A percentile compares a stretch with the other conserved stretches of the same genome.
These are phyloP conservation scores for Pristiophorus japonicus DNA, from an alignment of 2,113 vertebrate genomes.

Conservation along the genomic window DNA sequence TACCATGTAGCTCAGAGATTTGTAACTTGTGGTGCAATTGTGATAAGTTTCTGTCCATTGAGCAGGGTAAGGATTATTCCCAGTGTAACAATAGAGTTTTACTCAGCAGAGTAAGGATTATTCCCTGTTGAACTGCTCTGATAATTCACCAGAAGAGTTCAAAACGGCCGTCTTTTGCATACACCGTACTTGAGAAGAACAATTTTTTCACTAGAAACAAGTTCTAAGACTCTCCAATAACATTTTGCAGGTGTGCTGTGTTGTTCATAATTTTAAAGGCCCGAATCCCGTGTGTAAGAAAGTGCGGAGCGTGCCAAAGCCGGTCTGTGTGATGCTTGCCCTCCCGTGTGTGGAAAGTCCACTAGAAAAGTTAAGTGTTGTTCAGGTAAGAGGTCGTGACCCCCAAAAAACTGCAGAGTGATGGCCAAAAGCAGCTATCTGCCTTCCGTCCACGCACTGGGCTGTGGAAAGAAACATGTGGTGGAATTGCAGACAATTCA, in stretches of 20 bases:
- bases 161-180: background rate
- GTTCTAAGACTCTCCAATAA: background rate
- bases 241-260: constrained; percentile 53
- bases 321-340: constrained; percentile 56
- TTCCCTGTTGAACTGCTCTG: background rate
- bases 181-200: background rate
- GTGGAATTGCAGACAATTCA: background rate
- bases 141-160: background rate
- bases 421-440: no score
- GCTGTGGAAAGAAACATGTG: background rate
- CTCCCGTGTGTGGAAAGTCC: constrained; percentile 69
- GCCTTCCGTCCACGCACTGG: background rate
- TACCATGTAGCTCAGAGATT: background rate
- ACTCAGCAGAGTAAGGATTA: background rate
- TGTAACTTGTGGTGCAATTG: background rate
- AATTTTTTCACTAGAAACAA: background rate
- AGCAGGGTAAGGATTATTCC: background rate
- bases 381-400: constrained; percentile 73
- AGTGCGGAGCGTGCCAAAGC: constrained; percentile 47
- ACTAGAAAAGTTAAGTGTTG: constrained; percentile 86
- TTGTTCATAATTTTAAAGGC: constrained; percentile 57
- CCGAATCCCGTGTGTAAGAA: constrained; percentile 20
- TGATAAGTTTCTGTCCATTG: background rate
- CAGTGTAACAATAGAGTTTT: background rate
- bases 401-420: background rate